These are phyloP conservation scores for Saguinus midas DNA, from an alignment of 2,113 vertebrate species.

Conservation along the genomic window DNA sequence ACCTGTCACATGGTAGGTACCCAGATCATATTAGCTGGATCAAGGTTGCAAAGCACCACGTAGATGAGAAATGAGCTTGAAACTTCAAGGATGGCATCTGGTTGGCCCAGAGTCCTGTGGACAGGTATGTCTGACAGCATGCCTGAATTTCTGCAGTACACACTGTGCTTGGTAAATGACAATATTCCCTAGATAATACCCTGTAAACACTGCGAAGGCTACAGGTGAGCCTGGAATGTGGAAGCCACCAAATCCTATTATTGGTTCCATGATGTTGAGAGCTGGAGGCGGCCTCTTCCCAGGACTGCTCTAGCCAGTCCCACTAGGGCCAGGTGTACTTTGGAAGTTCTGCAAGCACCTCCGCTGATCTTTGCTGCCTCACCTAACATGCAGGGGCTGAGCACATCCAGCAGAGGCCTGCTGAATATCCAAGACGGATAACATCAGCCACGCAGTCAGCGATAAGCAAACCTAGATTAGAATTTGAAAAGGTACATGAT, in stretches of 20 bases:
- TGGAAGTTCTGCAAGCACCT: not conserved
- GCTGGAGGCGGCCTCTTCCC: not conserved
- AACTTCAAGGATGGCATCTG: not conserved
- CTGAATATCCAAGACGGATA: not conserved
- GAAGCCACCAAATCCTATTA: not conserved
- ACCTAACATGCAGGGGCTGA: not conserved
- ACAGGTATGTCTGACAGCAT: not conserved
- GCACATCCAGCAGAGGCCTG: not conserved
- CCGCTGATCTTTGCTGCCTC: not conserved
- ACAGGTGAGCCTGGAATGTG: not conserved
- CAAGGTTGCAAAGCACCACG: no score
- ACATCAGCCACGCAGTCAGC: slow-evolving; percentile 1
- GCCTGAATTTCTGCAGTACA: not conserved
- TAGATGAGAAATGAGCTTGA: not conserved
- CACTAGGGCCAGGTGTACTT: not conserved
- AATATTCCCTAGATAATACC: not conserved
- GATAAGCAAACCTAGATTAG: not conserved
- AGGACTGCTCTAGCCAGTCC: not conserved
- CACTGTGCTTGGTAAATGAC: not conserved
- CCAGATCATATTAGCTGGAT: not conserved
- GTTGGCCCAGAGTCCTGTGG: not conserved
- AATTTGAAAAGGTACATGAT: slow-evolving; percentile 37
- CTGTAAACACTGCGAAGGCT: not conserved
- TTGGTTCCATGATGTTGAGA: not conserved
- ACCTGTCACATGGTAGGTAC: not conserved